These are phyloP conservation scores for Nematolebias whitei DNA, from an alignment of 2,113 vertebrate species.

Conservation along the genomic window DNA sequence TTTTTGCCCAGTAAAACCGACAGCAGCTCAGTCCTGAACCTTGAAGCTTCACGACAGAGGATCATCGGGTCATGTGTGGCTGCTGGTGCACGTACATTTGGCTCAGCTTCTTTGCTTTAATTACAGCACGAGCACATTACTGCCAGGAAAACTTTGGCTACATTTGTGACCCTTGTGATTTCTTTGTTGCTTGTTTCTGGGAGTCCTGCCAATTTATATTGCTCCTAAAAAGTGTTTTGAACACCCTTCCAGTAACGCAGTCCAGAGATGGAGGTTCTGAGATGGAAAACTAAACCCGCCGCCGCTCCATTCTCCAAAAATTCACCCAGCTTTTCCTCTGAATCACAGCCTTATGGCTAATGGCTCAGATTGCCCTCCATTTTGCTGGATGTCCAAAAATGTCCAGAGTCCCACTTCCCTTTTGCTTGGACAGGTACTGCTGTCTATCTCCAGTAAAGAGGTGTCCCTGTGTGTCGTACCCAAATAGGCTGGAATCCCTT, in stretches of 20 bases:
- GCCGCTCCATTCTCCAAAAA: slow-evolving; percentile 1
- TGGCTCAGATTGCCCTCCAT: slow-evolving; percentile 52
- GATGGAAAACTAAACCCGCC: slow-evolving; percentile 41
- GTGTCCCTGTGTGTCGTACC: slow-evolving; percentile 37
- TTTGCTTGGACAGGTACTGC: slow-evolving; percentile 22
- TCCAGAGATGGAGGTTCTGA: slow-evolving; percentile 30
- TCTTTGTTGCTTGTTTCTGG: slow-evolving; percentile 61
- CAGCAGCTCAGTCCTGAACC: slow-evolving; percentile 13
- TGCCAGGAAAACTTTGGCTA: slow-evolving; percentile 63
- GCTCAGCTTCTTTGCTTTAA: slow-evolving; percentile 51
- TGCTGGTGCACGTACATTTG: slow-evolving; percentile 34
- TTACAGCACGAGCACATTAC: slow-evolving; percentile 41
- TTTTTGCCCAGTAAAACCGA: slow-evolving; percentile 20
- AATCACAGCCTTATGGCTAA: slow-evolving; percentile 45
- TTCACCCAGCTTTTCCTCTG: slow-evolving; percentile 1
- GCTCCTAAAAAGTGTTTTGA: slow-evolving; percentile 17
- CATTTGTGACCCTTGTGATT: slow-evolving; percentile 48
- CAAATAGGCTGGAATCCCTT: slow-evolving; percentile 32
- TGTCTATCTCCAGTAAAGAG: slow-evolving; percentile 26
- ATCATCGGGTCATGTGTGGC: slow-evolving; percentile 20
- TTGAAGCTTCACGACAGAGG: slow-evolving; percentile 14
- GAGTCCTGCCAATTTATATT: slow-evolving; percentile 48
- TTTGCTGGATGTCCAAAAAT: slow-evolving; percentile 34
- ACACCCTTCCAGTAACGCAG: slow-evolving; percentile 36
- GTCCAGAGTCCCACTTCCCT: slow-evolving; percentile 2